Evolutionary conservation across 2,113 vertebrate genomes (phyloP), one percentile per base, ranked within the genome.

Genomic region (Rhagologus leucostigma): DNA sequence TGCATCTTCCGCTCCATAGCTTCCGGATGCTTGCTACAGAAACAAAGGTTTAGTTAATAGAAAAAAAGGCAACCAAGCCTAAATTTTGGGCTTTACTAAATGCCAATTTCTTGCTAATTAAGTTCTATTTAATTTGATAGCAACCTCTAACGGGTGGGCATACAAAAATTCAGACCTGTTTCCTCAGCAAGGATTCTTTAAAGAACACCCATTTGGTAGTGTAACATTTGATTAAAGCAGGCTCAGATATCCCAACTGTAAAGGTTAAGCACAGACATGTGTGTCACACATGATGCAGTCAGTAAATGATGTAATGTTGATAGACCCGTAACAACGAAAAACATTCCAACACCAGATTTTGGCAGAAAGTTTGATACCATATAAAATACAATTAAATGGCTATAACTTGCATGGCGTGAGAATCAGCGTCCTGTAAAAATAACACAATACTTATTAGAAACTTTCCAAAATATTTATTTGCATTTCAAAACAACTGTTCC

Each of bases 251-350:
- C 88, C 68, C 62, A 55, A n/a, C 90, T 95, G 74, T 52, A 86
- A 90, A 97, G 88, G 90, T 96, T 96, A 96, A 97, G 65, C 73
- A 75, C 41, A 96, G 95, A 90, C 95, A 97, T 93, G 56, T 97
- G 97, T 94, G 84, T 95, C 84, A 95, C 96, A 97, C 63, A 95
- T 95, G 95, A 97, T 95, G 93, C 86, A 74, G 78, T 83, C 90
- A 97, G 82, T 90, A 93, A 95, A 94, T 97, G 97, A 97, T 91
- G 95, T 95, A 96, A 97, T 90, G 95, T 49, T 91, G 93, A 96
- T 93, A 95, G 95, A 91, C 88, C 86, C 57, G 1, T 94, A 97
- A 96, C 94, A 95, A 94, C 10, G 27, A 82, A 90, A 96, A 92
- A 79, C 87, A 92, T 96, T 96, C 96, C 95, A 91, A 64, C 73